A percentile compares a stretch with the other conserved stretches of the same genome.
These are phyloP conservation scores for Ceratoteleas bidentatus DNA, from an alignment of 1,140 invertebrate genomes.

Conservation along the genomic window DNA sequence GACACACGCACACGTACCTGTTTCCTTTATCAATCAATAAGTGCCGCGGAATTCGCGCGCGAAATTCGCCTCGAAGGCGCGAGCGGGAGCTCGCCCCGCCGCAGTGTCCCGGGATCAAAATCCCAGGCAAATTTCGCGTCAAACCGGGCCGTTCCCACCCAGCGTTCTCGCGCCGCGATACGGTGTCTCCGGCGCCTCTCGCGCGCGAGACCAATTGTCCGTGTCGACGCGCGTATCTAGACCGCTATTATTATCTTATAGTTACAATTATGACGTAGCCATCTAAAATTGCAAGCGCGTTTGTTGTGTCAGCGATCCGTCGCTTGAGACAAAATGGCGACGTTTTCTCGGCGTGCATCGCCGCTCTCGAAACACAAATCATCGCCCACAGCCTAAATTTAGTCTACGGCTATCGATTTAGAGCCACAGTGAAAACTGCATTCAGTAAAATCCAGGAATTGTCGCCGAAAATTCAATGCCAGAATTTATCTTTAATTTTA, in stretches of 20 bases:
- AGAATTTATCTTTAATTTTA: no score
- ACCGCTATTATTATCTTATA: conserved; percentile 55
- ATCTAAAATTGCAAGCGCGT: conserved; percentile 51
- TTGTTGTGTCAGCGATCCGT: conserved; percentile 39
- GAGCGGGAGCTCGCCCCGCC: not conserved
- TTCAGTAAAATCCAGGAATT: no score
- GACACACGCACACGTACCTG: not conserved
- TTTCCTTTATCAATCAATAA: conserved; percentile 37
- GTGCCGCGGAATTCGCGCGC: not conserved
- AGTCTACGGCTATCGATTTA: no score
- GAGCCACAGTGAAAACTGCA: no score
- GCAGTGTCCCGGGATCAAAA: not conserved
- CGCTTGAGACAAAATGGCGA: not conserved
- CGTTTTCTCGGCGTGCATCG: no score
- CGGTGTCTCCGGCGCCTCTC: not conserved
- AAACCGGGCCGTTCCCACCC: not conserved
- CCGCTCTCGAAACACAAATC: no score
- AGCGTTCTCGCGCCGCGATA: not conserved
- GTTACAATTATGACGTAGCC: conserved; percentile 56
- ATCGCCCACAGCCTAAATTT: conserved; percentile 1
- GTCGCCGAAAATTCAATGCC: no score
- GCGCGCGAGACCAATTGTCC: conserved; percentile 30
- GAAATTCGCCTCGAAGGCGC: not conserved
- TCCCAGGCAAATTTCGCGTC: conserved; percentile 19
- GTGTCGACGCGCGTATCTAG: conserved; percentile 42